Conservation (phyloP, 1,140 invertebrate species). For the Atta texana region DNA sequence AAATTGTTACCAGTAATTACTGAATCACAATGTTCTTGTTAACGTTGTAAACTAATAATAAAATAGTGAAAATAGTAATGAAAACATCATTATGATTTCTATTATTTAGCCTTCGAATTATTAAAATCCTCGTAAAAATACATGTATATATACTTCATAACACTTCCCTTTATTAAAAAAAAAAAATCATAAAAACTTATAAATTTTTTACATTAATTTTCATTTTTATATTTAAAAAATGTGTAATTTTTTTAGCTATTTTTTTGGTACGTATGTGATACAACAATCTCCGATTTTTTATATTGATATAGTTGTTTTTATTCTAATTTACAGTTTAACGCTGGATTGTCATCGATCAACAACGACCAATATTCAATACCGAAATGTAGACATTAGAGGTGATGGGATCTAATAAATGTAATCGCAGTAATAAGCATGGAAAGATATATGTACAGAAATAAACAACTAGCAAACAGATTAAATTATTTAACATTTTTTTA, state of each 20-base stretch:
- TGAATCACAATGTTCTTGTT: conserved; percentile 52
- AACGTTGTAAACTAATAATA: conserved; percentile 48
- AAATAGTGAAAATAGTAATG: conserved; percentile 39
- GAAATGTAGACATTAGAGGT: conserved; percentile 28
- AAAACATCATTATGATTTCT: not conserved
- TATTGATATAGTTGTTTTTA: conserved; percentile 24
- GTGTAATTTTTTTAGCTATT: not conserved
- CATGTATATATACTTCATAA: not conserved
- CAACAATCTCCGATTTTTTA: not conserved
- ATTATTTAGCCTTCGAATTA: not conserved
- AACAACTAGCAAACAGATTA: conserved; percentile 3
- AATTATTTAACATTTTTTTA: conserved; percentile 21
- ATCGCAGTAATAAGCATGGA: not conserved
- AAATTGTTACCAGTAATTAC: conserved; percentile 56
- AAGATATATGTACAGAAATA: conserved; percentile 12
- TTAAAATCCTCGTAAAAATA: not conserved
- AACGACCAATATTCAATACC: not conserved
- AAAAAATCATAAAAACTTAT: not conserved
- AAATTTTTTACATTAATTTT: not conserved
- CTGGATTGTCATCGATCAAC: not conserved
- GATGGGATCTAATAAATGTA: not conserved
- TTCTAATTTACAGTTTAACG: conserved; percentile 53
- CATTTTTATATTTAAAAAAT: not conserved
- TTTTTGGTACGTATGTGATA: not conserved
- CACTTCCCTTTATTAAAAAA: not conserved